Conservation (phyloP, 2,888 invertebrate species). For the Zonitis immaculata region DNA sequence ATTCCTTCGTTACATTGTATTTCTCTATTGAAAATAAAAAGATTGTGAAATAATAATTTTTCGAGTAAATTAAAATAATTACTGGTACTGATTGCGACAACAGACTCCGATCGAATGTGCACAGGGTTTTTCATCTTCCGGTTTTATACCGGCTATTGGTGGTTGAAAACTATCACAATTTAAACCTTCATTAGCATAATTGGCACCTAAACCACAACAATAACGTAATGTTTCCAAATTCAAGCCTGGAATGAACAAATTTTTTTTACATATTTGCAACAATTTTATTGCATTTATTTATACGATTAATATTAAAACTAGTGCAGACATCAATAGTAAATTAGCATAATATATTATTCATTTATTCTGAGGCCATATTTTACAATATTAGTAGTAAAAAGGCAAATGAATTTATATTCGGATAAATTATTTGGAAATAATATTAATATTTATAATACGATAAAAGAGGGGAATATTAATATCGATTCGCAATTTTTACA, state of each 20-base stretch:
- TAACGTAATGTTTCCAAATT: constrained; percentile 37
- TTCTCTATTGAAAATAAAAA: constrained; percentile 47
- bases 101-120: constrained; percentile 61
- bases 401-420: not conserved
- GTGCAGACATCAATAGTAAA: constrained; percentile 26
- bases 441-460: too few species aligned
- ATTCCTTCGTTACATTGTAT: constrained; percentile 53
- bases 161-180: constrained; percentile 39
- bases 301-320: constrained; percentile 16
- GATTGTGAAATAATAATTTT: not conserved
- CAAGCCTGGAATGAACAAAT: constrained; percentile 27
- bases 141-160: constrained; percentile 53
- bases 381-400: constrained; percentile 19
- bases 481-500: too few species aligned
- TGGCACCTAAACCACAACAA: constrained; percentile 44
- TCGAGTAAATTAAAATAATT: constrained; percentile 6
- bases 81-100: constrained; percentile 51
- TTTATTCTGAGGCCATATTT: constrained; percentile 28
- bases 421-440: too few species aligned
- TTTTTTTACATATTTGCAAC: constrained; percentile 9
- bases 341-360: constrained; percentile 34
- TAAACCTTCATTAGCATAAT: constrained; percentile 39
- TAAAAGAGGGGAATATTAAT: too few species aligned
- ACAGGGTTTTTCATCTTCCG: constrained; percentile 58
- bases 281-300: constrained; percentile 13